Base-by-base conservation (phyloP, 92 coral and sea anemone species). In the Palythoa grandis region DNA sequence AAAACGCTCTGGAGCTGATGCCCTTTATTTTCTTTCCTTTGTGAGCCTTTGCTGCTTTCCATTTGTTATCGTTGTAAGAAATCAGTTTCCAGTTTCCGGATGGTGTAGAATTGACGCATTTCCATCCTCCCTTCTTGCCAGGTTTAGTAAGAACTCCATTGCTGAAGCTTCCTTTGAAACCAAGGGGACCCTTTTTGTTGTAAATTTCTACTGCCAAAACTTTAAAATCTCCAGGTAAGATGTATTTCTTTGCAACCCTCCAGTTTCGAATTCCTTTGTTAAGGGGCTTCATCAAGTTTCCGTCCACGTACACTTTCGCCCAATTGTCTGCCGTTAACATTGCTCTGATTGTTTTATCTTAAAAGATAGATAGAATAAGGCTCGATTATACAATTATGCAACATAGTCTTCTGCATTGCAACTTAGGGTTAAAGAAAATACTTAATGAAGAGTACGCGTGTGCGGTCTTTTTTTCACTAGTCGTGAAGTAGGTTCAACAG, bases 291-390 rank as follows among this genome's bases (percentile, higher is more conserved):
- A 72, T 72, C 77, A 72, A 17, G 4, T 72, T 72, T n/a, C 77
- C 77, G 53, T 72, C 77, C 12, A 47, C 77, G 14, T 43, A 72
- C 13, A 72, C 56, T 0, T 15, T 40, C 6, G 77, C 77, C 14
- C 2, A 29, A 7, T 52, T 52, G 43, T 72, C 77, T 72, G 53
- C 77, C 17, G 77, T 72, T 47, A 72, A 16, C 77, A 72, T 72
- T 16, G 77, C 77, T 8, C 8, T 39, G 12, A 72, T 38, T 14
- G 17, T 0, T 69, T 69, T 69, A 23, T 7, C 73, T 69, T 23
- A 11, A 68, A 6, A 68, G 14, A 24, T 1, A 14, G 6, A 53
- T 53, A 24, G 72, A 68, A 2, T 1, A 68, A 24, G 3, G 29
- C 5, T 68, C 20, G 17, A 24, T 7, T 24, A 20, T 20, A 68